Percentiles rank a stretch among this genome's conserved stretches.
phyloP scores from a whole-genome alignment of 2,888 invertebrate genomes.

The Chelonus formosanus region DNA sequence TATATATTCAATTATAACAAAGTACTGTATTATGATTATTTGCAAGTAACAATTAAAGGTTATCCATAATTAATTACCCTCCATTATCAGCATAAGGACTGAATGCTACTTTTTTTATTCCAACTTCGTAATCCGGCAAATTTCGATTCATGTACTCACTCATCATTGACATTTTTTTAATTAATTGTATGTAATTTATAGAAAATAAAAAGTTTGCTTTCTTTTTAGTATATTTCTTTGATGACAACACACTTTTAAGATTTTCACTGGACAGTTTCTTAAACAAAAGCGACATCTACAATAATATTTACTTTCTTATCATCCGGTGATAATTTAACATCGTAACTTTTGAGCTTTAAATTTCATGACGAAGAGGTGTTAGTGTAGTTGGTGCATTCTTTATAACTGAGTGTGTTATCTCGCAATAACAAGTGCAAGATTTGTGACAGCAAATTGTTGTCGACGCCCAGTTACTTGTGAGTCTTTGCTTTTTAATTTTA shows the following conservation, averaged over 20 bases:
- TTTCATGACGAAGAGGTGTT: background rate
- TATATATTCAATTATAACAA: background rate
- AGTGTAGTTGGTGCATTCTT: too few relatives aligned
- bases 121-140: slow-evolving; percentile 65
- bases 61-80: slow-evolving; percentile 84
- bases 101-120: slow-evolving; percentile 68
- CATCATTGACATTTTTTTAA: slow-evolving; percentile 50
- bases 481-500: slow-evolving; percentile 50
- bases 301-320: too few relatives aligned
- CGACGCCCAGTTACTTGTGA: slow-evolving; percentile 61
- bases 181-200: background rate
- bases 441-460: slow-evolving; percentile 55
- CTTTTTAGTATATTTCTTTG: too few relatives aligned
- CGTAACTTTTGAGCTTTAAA: background rate
- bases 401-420: slow-evolving; percentile 18
- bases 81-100: slow-evolving; percentile 81
- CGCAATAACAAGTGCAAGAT: slow-evolving; percentile 42
- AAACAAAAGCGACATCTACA: too few relatives aligned
- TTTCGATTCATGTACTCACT: slow-evolving; percentile 63
- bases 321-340: too few relatives aligned
- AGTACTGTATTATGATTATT: slow-evolving; percentile 2
- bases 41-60: slow-evolving; percentile 44
- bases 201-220: too few relatives aligned
- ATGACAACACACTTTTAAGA: slow-evolving; percentile 35
- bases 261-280: background rate